A percentile compares a stretch with the other conserved stretches of the same genome.
These are phyloP conservation scores for Aricia agestis DNA, from an alignment of 1,140 invertebrate species.

Conservation along the genomic window DNA sequence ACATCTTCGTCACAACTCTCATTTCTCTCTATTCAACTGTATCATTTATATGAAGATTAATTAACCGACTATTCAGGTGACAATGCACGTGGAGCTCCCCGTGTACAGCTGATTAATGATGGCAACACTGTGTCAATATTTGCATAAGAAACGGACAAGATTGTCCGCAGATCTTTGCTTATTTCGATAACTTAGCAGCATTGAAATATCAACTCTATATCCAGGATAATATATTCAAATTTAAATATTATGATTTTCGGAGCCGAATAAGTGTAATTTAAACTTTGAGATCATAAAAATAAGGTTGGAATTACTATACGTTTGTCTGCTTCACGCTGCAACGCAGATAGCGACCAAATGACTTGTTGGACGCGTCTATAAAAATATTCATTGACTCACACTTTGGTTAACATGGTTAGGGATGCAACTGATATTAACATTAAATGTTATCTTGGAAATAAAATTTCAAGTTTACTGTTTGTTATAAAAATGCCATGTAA, in stretches of 20 bases:
- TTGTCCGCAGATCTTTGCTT: constrained; percentile 58
- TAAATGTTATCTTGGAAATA: constrained; percentile 3
- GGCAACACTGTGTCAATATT: constrained; percentile 70
- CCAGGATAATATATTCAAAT: constrained; percentile 6
- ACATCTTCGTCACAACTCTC: not conserved
- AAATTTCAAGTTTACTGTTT: not conserved
- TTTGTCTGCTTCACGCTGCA: constrained; percentile 24
- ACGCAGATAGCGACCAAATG: constrained; percentile 34
- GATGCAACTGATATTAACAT: constrained; percentile 33
- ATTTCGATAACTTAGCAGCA: constrained; percentile 54
- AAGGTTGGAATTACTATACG: not conserved
- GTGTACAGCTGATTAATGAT: constrained; percentile 69
- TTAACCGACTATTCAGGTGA: constrained; percentile 6
- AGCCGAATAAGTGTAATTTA: not conserved
- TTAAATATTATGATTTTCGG: constrained; percentile 17
- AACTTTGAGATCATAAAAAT: not conserved
- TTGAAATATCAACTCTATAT: constrained; percentile 41
- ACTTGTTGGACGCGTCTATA: constrained; percentile 60
- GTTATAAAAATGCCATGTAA: too few species aligned
- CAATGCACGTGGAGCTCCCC: constrained; percentile 52
- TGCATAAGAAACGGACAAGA: constrained; percentile 72
- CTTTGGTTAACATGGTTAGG: constrained; percentile 66
- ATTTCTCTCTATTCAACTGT: not conserved
- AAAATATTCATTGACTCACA: constrained; percentile 72
- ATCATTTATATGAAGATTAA: constrained; percentile 11